Base-by-base conservation (phyloP, 1,140 invertebrate genomes). In the Pantala flavescens region DNA sequence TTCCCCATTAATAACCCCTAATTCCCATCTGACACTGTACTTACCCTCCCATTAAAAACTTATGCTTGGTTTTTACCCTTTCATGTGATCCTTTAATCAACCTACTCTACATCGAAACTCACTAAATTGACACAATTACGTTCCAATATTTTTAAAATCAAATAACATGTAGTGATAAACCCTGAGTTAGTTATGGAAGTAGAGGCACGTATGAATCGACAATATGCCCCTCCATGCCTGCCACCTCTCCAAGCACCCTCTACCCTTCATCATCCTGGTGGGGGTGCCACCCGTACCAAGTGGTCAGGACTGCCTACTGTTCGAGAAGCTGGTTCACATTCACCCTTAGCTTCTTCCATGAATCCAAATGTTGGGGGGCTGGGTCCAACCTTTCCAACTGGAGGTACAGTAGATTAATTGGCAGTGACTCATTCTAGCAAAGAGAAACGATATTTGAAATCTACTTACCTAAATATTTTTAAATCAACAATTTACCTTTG, bases 141-240 rank as follows among this genome's bases (percentile, higher is more conserved):
- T 73, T 71, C 75, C 24, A 71, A 19, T 43, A 76, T 74, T 72
- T 76, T 76, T 43, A 71, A 73, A 71, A 76, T 72, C n/a, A 75
- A 71, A 55, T 75, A 55, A 71, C 71, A 79, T 76, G 78, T 84
- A 93, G 93, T 93, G 80, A 93, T 94, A 84, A 93, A 91, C 82
- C 91, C 91, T 77, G 92, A 95, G 82, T 84, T 94, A 81, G 89
- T 93, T 78, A 89, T 91, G 86, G 93, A 94, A 82, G 93, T 94
- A 76, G 93, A 94, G 86, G 90, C 90, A 81, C 88, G 93, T 80
- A 95, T 95, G 92, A 92, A 93, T 80, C 87, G 92, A 78, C 88
- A 90, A 81, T 91, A 92, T 80, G 82, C 90, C 73, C 90, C 90
- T 71, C 88, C 90, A 74, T 88, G 88, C 74, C 85, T 90, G 76